Percentiles rank a stretch among this genome's conserved stretches.
Evolutionary conservation across 2,888 invertebrate species (phyloP).

Genomic region (Rotaria socialis): DNA sequence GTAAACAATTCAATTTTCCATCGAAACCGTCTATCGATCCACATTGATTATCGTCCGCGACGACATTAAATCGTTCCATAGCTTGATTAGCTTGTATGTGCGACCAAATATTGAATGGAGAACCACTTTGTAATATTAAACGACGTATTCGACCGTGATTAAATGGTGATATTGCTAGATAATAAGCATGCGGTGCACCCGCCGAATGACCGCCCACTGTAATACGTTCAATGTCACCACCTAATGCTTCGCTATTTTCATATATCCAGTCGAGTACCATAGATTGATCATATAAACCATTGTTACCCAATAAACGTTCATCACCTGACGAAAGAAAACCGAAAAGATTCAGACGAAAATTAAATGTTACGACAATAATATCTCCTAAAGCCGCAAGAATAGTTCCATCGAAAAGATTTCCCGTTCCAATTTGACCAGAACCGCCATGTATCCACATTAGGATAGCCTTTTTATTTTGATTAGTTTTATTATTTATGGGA

Average conservation of each 20-base stretch:
- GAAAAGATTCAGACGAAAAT: constrained; percentile 18
- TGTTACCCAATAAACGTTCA: not conserved
- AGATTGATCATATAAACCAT: constrained; percentile 15
- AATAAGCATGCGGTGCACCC: constrained; percentile 24
- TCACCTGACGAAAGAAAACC: constrained; percentile 31
- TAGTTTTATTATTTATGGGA: not conserved
- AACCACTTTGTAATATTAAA: constrained; percentile 26
- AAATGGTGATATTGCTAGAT: not conserved
- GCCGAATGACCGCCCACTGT: constrained; percentile 20
- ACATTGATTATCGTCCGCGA: not conserved
- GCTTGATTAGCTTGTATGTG: not conserved
- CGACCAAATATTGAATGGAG: constrained; percentile 20
- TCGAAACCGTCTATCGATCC: not conserved
- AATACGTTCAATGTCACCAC: constrained; percentile 12
- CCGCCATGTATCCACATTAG: constrained; percentile 35
- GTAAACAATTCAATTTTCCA: constrained; percentile 22
- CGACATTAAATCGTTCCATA: not conserved
- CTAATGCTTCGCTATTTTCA: not conserved
- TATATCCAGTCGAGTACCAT: constrained; percentile 22
- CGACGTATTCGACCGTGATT: constrained; percentile 11
- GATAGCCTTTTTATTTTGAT: not conserved
- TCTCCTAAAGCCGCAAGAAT: constrained; percentile 25
- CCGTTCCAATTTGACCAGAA: constrained; percentile 11
- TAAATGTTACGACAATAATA: constrained; percentile 35
- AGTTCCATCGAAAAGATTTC: constrained; percentile 14